These are phyloP conservation scores for Cydia fagiglandana DNA, from an alignment of 1,140 invertebrate genomes.

Conservation along the genomic window DNA sequence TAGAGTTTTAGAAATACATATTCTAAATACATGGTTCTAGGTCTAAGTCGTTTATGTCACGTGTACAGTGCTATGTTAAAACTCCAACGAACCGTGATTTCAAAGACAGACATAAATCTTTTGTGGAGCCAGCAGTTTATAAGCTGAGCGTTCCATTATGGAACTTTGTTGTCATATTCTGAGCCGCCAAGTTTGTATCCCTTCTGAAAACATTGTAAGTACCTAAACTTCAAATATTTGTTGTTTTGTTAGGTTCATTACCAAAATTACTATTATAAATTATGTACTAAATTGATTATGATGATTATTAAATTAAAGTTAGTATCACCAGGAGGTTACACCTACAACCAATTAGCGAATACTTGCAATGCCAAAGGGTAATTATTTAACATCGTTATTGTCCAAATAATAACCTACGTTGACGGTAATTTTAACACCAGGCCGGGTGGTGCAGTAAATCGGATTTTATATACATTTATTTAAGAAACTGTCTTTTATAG, in stretches of 20 bases:
- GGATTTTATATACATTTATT: no score
- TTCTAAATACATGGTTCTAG: no score
- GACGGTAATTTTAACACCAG: background rate
- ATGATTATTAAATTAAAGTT: no score
- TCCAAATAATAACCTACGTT: slow-evolving; percentile 25
- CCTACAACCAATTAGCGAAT: slow-evolving; percentile 26
- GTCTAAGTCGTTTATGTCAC: no score
- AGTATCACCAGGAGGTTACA: background rate
- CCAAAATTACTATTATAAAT: no score
- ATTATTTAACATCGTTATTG: slow-evolving; percentile 22
- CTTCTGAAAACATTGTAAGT: background rate
- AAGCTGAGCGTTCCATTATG: background rate
- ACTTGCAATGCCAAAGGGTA: slow-evolving; percentile 3
- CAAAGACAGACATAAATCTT: slow-evolving; percentile 28
- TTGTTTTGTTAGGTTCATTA: background rate
- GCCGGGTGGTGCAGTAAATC: background rate
- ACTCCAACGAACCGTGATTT: slow-evolving; percentile 18
- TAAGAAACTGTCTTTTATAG: no score
- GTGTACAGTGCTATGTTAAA: background rate
- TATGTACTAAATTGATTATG: no score
- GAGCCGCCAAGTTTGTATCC: background rate
- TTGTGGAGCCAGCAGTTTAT: slow-evolving; percentile 23
- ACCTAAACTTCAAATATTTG: background rate
- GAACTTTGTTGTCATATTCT: slow-evolving; percentile 18
- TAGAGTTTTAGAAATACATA: no score